Conservation (phyloP, 1,140 invertebrate species). For the Neodiprion pinetum region DNA sequence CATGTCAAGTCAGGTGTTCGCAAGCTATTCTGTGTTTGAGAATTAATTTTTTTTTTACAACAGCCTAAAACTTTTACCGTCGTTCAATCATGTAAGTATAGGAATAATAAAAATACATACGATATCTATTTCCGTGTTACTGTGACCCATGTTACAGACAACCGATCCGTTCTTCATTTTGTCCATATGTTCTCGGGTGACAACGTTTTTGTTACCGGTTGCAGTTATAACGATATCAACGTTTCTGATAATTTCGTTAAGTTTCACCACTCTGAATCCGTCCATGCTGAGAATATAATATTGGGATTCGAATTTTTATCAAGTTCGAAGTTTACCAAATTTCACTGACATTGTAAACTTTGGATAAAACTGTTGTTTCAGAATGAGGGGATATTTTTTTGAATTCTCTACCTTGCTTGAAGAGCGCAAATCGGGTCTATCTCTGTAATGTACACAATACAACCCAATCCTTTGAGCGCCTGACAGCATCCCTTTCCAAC, state of each 20-base stretch:
- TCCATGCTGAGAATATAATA: conserved; percentile 82
- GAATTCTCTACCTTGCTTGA: conserved; percentile 81
- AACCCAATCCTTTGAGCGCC: conserved; percentile 92
- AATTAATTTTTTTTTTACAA: conserved; percentile 19
- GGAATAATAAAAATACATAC: conserved; percentile 64
- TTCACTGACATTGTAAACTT: conserved; percentile 17
- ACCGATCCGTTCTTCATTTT: conserved; percentile 97
- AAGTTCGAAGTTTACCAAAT: conserved; percentile 13
- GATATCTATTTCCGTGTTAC: conserved; percentile 98
- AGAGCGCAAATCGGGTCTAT: conserved; percentile 98
- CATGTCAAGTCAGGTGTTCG: conserved; percentile 93
- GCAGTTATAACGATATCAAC: conserved; percentile 96
- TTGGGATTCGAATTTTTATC: conserved; percentile 2
- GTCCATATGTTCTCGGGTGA: conserved; percentile 94
- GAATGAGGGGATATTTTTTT: too few species aligned
- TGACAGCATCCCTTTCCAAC: conserved; percentile 98
- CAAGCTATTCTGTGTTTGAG: conserved; percentile 79
- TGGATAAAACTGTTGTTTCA: conserved; percentile 12
- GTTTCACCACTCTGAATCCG: conserved; percentile 93
- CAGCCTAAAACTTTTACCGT: conserved; percentile 7
- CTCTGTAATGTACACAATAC: conserved; percentile 95
- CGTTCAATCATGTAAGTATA: conserved; percentile 1
- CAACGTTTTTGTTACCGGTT: conserved; percentile 96
- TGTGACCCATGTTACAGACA: conserved; percentile 98
- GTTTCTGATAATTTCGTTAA: conserved; percentile 92